Percentiles rank a stretch among this genome's conserved stretches.
phyloP scores from a whole-genome alignment of 1,140 invertebrate species.

The Arion vulgaris region DNA sequence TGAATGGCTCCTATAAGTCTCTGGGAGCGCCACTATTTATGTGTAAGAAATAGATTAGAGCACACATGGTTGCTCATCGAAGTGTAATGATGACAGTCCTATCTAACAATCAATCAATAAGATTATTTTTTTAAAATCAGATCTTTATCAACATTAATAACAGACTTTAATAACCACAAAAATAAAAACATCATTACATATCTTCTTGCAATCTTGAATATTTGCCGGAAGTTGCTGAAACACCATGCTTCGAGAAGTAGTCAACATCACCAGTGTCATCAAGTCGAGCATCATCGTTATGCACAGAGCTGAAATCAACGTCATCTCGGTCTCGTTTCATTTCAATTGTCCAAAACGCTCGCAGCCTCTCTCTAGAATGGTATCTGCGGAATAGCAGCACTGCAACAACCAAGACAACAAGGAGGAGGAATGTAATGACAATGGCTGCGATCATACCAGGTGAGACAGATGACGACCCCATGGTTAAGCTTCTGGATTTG shows the following conservation, averaged over 20 bases:
- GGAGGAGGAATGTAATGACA: constrained; percentile 47
- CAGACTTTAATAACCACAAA: too few relatives aligned
- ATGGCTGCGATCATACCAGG: constrained; percentile 47
- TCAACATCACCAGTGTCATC: constrained; percentile 45
- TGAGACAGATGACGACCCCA: constrained; percentile 12
- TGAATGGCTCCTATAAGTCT: too few relatives aligned
- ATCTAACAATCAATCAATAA: too few relatives aligned
- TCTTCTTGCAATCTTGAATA: neutral
- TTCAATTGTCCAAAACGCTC: constrained; percentile 60
- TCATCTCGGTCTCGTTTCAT: constrained; percentile 56
- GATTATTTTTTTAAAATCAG: too few relatives aligned
- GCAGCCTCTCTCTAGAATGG: constrained; percentile 38
- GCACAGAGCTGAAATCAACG: constrained; percentile 57
- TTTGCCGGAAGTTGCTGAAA: constrained; percentile 1
- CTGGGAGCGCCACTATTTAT: too few relatives aligned
- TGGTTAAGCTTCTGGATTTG: neutral
- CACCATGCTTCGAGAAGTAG: constrained; percentile 50
- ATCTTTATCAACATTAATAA: too few relatives aligned
- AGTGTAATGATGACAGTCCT: too few relatives aligned
- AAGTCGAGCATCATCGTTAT: constrained; percentile 40
- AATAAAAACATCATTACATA: neutral
- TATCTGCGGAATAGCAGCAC: constrained; percentile 46
- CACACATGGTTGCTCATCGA: too few relatives aligned
- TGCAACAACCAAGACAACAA: constrained; percentile 46
- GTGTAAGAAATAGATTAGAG: too few relatives aligned